phyloP scores from a whole-genome alignment of 2,888 invertebrate species.

The Lydus trimaculatus region DNA sequence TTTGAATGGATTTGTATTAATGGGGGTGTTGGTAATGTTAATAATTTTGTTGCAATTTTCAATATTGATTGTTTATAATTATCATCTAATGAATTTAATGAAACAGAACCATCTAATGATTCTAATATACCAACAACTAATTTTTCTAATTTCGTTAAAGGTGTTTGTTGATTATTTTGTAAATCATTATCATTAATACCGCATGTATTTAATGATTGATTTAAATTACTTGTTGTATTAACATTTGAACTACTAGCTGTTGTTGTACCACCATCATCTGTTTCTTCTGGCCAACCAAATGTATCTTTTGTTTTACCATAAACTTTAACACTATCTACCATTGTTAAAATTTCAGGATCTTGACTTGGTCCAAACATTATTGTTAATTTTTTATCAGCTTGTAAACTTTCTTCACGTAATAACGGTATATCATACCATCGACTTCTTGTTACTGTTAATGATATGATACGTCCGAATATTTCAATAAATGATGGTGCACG shows the following conservation, averaged over 20 bases:
- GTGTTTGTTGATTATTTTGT: slow-evolving; percentile 59
- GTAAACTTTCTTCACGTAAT: slow-evolving; percentile 90
- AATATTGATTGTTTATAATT: slow-evolving; percentile 66
- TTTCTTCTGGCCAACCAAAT: slow-evolving; percentile 97
- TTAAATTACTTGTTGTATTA: slow-evolving; percentile 21
- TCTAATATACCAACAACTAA: slow-evolving; percentile 74
- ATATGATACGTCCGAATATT: slow-evolving; percentile 52
- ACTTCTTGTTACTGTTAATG: slow-evolving; percentile 65
- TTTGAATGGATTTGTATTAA: slow-evolving; percentile 81
- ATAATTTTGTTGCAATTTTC: slow-evolving; percentile 70
- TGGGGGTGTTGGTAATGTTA: slow-evolving; percentile 75
- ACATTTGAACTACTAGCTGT: slow-evolving; percentile 48
- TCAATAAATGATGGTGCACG: slow-evolving; percentile 81
- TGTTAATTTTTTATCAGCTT: slow-evolving; percentile 89
- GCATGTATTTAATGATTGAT: slow-evolving; percentile 13
- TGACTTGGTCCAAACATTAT: slow-evolving; percentile 85
- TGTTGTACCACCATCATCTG: slow-evolving; percentile 82
- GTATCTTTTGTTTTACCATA: slow-evolving; percentile 95
- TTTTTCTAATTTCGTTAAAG: slow-evolving; percentile 69
- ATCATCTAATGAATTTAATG: slow-evolving; percentile 64
- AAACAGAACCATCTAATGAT: slow-evolving; percentile 75
- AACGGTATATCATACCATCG: slow-evolving; percentile 97
- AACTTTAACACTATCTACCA: slow-evolving; percentile 94
- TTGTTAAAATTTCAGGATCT: slow-evolving; percentile 86
- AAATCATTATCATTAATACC: slow-evolving; percentile 52